A percentile compares a stretch with the other conserved stretches of the same genome.
Evolutionary conservation across 2,113 vertebrate species (phyloP).

Genomic region (Dunckerocampus dactyliophorus): DNA sequence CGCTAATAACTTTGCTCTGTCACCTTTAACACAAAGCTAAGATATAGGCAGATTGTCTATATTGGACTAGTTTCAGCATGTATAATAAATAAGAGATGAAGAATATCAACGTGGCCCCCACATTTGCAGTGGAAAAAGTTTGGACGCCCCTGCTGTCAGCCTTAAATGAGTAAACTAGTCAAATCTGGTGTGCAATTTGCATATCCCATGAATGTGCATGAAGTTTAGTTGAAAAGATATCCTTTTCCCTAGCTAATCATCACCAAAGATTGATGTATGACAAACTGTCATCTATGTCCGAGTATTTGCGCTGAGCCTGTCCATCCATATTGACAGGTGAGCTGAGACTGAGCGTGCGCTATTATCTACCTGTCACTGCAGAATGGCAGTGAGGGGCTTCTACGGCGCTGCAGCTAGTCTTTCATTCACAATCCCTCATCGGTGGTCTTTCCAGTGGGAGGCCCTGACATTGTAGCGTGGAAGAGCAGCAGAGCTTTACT

Average conservation of each 20-base stretch:
- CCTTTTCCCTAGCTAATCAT: slow-evolving; percentile 11
- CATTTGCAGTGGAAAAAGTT: no score
- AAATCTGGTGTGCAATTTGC: no score
- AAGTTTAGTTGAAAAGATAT: background rate
- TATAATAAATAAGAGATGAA: no score
- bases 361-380: slow-evolving; percentile 55
- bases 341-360: slow-evolving; percentile 29
- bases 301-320: slow-evolving; percentile 23
- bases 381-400: slow-evolving; percentile 32
- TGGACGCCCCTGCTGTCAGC: no score
- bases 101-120: no score
- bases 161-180: background rate
- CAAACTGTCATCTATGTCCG: slow-evolving; percentile 27
- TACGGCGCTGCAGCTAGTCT: slow-evolving; percentile 17
- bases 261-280: slow-evolving; percentile 5
- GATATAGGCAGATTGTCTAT: no score
- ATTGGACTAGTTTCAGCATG: no score
- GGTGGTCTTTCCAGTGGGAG: slow-evolving; percentile 22
- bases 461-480: slow-evolving; percentile 13
- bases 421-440: slow-evolving; percentile 19
- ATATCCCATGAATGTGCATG: no score
- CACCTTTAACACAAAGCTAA: no score
- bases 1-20: no score
- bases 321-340: slow-evolving; percentile 49
- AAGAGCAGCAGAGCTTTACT: slow-evolving; percentile 3